A percentile compares a stretch with the other conserved stretches of the same genome.
Conservation (phyloP, 2,888 invertebrate species). For the Lamellibrachia columna region DNA sequence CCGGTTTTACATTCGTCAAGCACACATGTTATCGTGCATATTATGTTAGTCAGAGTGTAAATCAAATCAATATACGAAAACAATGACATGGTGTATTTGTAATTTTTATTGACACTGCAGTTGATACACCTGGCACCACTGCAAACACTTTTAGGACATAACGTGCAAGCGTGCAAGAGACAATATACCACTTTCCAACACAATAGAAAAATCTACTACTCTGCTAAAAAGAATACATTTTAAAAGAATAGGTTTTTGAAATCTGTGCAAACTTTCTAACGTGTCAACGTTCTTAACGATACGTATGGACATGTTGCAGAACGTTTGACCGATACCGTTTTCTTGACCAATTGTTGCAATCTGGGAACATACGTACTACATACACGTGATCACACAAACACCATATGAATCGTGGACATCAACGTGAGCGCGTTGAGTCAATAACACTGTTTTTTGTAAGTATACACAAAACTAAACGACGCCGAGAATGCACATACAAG, state of each 20-base stretch:
- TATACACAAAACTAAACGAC: not conserved
- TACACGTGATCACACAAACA: not conserved
- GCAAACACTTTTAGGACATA: not conserved
- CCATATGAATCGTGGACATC: not conserved
- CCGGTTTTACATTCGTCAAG: not conserved
- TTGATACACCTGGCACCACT: not conserved
- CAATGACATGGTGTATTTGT: not conserved
- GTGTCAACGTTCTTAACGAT: not conserved
- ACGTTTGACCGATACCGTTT: not conserved
- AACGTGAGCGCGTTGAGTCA: not conserved
- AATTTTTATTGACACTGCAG: not conserved
- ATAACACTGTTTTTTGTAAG: not conserved
- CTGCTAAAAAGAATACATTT: not conserved
- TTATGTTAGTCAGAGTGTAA: not conserved
- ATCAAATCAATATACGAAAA: not conserved
- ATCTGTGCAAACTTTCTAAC: not conserved
- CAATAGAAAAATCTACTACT: not conserved
- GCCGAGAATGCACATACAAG: not conserved
- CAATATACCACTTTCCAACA: not conserved
- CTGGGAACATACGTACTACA: not conserved
- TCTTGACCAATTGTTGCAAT: not conserved
- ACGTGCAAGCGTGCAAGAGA: constrained; percentile 16
- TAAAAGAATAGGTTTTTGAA: not conserved
- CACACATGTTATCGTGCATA: not conserved
- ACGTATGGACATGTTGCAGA: not conserved